phyloP scores from a whole-genome alignment of 2,888 invertebrate species.

The Incurvaria masculella region DNA sequence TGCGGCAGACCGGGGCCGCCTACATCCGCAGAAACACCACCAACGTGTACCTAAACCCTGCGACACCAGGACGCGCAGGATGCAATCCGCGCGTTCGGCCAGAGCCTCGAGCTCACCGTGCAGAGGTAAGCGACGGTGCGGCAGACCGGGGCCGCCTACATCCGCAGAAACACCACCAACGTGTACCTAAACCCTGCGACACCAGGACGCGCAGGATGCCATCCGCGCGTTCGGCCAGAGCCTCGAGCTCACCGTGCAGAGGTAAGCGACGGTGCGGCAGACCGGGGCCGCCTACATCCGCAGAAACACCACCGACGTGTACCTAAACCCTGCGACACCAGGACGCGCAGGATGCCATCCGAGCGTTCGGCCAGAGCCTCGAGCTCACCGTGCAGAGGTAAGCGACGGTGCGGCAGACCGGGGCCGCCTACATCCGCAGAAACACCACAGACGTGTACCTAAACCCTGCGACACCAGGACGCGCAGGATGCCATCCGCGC shows the following conservation, averaged over 20 bases:
- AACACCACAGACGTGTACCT: conserved; percentile 82
- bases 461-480: conserved; percentile 89
- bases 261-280: conserved; percentile 90
- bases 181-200: conserved; percentile 80
- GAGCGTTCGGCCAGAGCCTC: conserved; percentile 81
- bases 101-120: conserved; percentile 80
- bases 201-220: conserved; percentile 95
- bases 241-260: conserved; percentile 85
- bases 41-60: conserved; percentile 77
- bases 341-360: conserved; percentile 93
- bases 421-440: conserved; percentile 91
- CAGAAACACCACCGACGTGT: conserved; percentile 85
- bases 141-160: too few species aligned
- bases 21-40: conserved; percentile 86
- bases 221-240: conserved; percentile 85
- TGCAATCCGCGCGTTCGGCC: conserved; percentile 84
- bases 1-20: conserved; percentile 90
- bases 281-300: conserved; percentile 92
- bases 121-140: conserved; percentile 81
- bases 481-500: conserved; percentile 93
- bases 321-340: conserved; percentile 86
- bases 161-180: too few species aligned
- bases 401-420: conserved; percentile 87
- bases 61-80: conserved; percentile 97
- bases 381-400: conserved; percentile 93